These are phyloP conservation scores for Dendrolimus punctatus DNA, from an alignment of 1,140 invertebrate genomes.

Conservation along the genomic window DNA sequence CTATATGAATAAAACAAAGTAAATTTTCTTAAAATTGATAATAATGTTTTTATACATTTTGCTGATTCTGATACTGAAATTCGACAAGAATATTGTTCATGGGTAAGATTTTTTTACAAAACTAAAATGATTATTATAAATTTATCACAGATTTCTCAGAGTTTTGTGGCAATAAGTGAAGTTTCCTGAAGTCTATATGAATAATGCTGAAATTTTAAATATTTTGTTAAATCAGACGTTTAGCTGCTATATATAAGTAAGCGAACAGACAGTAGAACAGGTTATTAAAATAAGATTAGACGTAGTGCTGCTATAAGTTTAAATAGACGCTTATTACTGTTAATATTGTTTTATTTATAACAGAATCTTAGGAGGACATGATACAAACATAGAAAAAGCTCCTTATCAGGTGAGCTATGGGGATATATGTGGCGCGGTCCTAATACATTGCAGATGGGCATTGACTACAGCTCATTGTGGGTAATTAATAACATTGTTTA, in stretches of 20 bases:
- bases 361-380: slow-evolving; percentile 39
- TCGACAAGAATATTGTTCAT: background rate
- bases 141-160: background rate
- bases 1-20: background rate
- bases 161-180: background rate
- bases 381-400: slow-evolving; percentile 28
- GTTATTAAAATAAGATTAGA: no score
- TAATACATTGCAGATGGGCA: slow-evolving; percentile 35
- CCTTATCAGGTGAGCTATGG: slow-evolving; percentile 46
- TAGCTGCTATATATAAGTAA: no score
- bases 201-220: no score
- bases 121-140: background rate
- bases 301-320: background rate
- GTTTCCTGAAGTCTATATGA: no score
- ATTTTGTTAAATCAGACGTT: no score
- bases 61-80: background rate
- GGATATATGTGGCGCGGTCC: slow-evolving; percentile 40
- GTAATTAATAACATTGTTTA: slow-evolving; percentile 10
- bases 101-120: background rate
- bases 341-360: slow-evolving; percentile 3
- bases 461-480: slow-evolving; percentile 49
- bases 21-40: background rate
- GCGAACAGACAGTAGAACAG: no score
- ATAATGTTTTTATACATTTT: background rate
- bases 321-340: background rate